These are phyloP conservation scores for Clusia tigrina DNA, from an alignment of 2,888 invertebrate genomes.

Conservation along the genomic window DNA sequence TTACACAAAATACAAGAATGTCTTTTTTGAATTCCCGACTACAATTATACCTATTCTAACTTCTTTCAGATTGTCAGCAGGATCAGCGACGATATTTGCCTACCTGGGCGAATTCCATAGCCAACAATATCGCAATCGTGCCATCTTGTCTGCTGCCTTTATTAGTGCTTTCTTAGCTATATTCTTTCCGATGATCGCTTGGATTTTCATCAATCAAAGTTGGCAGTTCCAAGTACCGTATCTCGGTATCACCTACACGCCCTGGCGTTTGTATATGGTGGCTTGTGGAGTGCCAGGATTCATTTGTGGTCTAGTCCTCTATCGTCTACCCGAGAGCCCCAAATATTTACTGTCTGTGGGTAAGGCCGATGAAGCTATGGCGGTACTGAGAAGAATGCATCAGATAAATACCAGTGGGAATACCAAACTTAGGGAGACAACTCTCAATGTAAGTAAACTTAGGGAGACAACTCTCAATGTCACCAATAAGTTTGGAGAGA, in stretches of 20 bases:
- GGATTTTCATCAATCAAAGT: conserved; percentile 53
- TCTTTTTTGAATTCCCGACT: neutral
- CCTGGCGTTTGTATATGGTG: conserved; percentile 58
- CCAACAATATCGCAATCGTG: conserved; percentile 63
- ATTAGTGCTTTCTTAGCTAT: conserved; percentile 56
- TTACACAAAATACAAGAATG: neutral
- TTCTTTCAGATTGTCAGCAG: conserved; percentile 53
- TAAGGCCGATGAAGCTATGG: conserved; percentile 46
- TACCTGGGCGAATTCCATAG: conserved; percentile 68
- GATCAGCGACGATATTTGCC: conserved; percentile 66
- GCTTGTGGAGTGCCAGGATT: conserved; percentile 55
- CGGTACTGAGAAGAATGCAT: conserved; percentile 48
- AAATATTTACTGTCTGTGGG: conserved; percentile 54
- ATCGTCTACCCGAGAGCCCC: conserved; percentile 57
- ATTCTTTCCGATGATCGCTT: conserved; percentile 57
- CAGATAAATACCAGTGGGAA: neutral
- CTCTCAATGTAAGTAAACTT: no score
- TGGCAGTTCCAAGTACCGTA: conserved; percentile 49
- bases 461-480: no score
- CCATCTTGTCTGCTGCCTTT: conserved; percentile 56
- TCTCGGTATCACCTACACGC: conserved; percentile 49
- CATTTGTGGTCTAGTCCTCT: conserved; percentile 45
- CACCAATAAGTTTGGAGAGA: no score
- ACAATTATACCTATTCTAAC: neutral
- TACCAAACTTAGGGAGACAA: neutral